A percentile compares a stretch with the other conserved stretches of the same genome.
These are phyloP conservation scores for Albula glossodonta DNA, from an alignment of 2,113 vertebrate species.

Conservation along the genomic window DNA sequence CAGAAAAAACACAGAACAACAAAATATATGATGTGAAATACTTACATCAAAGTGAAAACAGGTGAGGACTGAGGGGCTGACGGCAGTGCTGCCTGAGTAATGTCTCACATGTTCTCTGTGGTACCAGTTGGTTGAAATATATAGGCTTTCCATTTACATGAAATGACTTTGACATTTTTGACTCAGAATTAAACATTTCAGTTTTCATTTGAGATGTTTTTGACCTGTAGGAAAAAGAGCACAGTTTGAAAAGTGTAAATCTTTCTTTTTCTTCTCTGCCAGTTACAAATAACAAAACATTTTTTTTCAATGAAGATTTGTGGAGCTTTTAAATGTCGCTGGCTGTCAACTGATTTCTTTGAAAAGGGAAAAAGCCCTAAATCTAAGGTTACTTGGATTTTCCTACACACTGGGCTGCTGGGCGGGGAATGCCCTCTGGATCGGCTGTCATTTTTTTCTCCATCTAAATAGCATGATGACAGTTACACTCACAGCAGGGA, in stretches of 20 bases:
- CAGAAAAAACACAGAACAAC: no score
- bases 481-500: neutral
- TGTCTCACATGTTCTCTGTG: neutral
- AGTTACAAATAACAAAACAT: neutral
- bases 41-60: neutral
- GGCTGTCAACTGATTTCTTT: neutral
- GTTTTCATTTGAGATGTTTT: neutral
- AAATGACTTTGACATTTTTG: neutral
- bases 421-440: neutral
- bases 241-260: neutral
- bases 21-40: neutral
- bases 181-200: neutral
- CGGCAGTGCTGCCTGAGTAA: neutral
- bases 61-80: neutral
- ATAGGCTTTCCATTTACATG: neutral
- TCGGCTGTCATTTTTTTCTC: neutral
- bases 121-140: neutral
- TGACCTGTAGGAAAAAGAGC: neutral
- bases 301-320: neutral
- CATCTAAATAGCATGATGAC: neutral
- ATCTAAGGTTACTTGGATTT: neutral
- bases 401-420: neutral
- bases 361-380: neutral
- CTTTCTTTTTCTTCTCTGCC: neutral
- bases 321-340: neutral